These are phyloP conservation scores for Scaptomyza cyrtandrae DNA, from an alignment of 2,888 invertebrate species.

Conservation along the genomic window DNA sequence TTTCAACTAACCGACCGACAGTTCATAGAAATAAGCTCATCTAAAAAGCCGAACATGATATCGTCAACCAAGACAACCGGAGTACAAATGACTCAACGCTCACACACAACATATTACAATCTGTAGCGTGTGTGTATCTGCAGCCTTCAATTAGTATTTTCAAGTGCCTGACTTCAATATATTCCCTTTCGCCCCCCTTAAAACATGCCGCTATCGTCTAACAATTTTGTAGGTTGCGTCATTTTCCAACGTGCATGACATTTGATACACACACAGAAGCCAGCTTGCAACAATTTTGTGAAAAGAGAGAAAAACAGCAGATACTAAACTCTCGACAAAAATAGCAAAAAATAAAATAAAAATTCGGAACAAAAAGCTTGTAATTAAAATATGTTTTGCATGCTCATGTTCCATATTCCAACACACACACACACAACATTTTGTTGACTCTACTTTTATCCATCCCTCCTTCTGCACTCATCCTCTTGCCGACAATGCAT, in stretches of 20 bases:
- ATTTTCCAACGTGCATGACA: conserved; percentile 53
- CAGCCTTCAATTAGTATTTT: conserved; percentile 74
- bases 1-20: conserved; percentile 21
- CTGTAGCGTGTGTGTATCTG: conserved; percentile 17
- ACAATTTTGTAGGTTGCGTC: conserved; percentile 49
- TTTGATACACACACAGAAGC: conserved; percentile 39
- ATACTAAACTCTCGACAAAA: conserved; percentile 58
- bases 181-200: neutral
- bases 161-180: conserved; percentile 42
- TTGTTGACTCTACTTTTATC: conserved; percentile 3
- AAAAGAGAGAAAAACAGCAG: conserved; percentile 5
- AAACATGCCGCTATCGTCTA: neutral
- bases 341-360: conserved; percentile 43
- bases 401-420: conserved; percentile 57
- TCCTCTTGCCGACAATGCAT: conserved; percentile 2
- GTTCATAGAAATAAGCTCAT: conserved; percentile 37
- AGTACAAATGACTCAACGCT: conserved; percentile 40
- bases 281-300: conserved; percentile 54
- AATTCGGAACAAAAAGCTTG: conserved; percentile 46
- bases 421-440: conserved; percentile 2
- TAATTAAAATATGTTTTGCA: conserved; percentile 72
- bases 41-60: conserved; percentile 37
- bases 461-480: neutral
- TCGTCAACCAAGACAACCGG: conserved; percentile 8
- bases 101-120: neutral